Conservation (phyloP, 2,797 vertebrate species). For the Sebastes nivosus region DNA sequence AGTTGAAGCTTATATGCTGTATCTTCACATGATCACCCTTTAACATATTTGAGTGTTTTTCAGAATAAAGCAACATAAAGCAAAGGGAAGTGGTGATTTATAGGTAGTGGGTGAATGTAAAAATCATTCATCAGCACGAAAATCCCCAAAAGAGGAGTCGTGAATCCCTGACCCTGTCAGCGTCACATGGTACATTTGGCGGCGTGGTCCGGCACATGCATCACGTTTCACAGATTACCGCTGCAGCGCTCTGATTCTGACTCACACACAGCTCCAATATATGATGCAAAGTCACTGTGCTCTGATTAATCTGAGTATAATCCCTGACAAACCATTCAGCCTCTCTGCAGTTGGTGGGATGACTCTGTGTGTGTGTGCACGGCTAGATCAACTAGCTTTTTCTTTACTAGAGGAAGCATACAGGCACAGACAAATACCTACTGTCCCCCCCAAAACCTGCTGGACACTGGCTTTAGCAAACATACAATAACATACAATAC, state of each 20-base stretch:
- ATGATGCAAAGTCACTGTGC: slow-evolving; percentile 72
- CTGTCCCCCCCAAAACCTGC: background rate
- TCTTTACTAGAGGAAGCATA: background rate
- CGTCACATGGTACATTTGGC: slow-evolving; percentile 45
- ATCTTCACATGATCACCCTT: background rate
- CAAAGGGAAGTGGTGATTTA: background rate
- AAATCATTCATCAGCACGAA: background rate
- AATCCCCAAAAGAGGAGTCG: slow-evolving; percentile 1
- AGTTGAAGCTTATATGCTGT: background rate
- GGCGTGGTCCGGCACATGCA: slow-evolving; percentile 40
- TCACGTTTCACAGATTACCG: slow-evolving; percentile 71
- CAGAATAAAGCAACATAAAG: background rate
- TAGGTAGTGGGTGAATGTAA: background rate
- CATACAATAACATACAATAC: background rate
- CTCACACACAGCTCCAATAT: slow-evolving; percentile 50
- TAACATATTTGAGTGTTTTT: background rate
- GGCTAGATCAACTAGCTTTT: background rate
- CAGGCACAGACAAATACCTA: background rate
- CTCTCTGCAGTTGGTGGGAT: slow-evolving; percentile 40
- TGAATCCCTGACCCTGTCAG: slow-evolving; percentile 9
- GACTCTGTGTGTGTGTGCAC: slow-evolving; percentile 5
- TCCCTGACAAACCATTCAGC: slow-evolving; percentile 65
- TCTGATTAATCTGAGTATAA: slow-evolving; percentile 75
- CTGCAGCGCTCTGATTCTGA: slow-evolving; percentile 46
- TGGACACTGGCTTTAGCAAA: background rate